Evolutionary conservation across 2,113 vertebrate genomes (phyloP).

Genomic region (Chloropsis hardwickii): DNA sequence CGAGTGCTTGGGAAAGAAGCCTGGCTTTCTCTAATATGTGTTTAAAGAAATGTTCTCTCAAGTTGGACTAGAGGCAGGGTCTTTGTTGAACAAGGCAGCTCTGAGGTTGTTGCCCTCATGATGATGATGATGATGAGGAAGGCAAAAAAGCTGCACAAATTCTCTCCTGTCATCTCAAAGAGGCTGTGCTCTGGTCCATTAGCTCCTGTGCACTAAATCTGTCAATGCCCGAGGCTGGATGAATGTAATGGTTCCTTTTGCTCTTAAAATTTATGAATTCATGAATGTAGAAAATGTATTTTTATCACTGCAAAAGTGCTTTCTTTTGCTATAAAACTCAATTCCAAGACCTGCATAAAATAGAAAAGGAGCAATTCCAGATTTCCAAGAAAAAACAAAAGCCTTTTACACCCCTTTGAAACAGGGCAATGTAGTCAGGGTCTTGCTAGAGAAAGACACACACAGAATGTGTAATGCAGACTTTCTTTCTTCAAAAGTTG

Average conservation of each 20-base stretch:
- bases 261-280: conserved; percentile 21
- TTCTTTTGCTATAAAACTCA: not conserved
- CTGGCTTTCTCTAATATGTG: not conserved
- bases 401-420: not conserved
- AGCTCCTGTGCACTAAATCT: conserved; percentile 19
- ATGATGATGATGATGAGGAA: not conserved
- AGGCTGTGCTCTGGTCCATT: not conserved
- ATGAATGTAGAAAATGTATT: not conserved
- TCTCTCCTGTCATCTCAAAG: not conserved
- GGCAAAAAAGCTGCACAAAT: not conserved
- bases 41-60: not conserved
- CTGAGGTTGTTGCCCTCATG: not conserved
- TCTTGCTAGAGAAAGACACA: not conserved
- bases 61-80: not conserved
- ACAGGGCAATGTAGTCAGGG: not conserved
- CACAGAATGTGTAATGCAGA: not conserved
- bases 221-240: not conserved
- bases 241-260: not conserved
- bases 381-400: not conserved
- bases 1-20: not conserved
- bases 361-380: not conserved
- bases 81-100: not conserved
- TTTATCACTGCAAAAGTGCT: not conserved
- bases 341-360: not conserved
- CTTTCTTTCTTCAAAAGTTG: not conserved